Conservation (phyloP, 2,797 vertebrate genomes). For the Pitangus sulphuratus region DNA sequence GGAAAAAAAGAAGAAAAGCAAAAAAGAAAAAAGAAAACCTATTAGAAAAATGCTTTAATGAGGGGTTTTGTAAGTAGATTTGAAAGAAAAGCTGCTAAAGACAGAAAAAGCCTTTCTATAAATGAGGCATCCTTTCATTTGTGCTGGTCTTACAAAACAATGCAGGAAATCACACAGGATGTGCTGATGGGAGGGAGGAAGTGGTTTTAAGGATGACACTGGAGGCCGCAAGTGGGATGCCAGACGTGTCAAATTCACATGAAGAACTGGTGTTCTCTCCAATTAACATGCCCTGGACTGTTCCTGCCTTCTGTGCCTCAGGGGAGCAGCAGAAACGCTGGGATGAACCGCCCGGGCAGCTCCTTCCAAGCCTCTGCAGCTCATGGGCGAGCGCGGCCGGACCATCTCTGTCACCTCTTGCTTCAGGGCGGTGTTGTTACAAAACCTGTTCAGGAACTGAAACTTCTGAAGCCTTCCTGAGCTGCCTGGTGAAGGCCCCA, state of each 20-base stretch:
- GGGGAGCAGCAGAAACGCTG: fast-evolving
- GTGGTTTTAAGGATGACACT: neutral
- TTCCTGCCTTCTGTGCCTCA: neutral
- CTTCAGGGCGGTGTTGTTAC: neutral
- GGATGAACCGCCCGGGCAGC: fast-evolving
- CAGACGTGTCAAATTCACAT: fast-evolving
- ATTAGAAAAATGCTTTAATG: neutral
- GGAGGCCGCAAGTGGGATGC: neutral
- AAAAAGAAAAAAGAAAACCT: neutral
- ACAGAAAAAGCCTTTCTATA: neutral
- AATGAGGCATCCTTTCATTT: slow-evolving; percentile 12
- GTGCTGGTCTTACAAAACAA: neutral
- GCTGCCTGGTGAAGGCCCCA: neutral
- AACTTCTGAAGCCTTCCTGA: neutral
- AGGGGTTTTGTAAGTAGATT: neutral
- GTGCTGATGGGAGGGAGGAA: slow-evolving; percentile 7
- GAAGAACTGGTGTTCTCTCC: fast-evolving
- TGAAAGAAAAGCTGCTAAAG: neutral
- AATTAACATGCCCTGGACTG: fast-evolving
- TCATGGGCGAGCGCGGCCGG: fast-evolving
- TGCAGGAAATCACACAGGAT: slow-evolving; percentile 43
- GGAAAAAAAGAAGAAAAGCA: fast-evolving
- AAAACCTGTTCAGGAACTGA: slow-evolving; percentile 38
- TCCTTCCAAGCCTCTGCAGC: fast-evolving
- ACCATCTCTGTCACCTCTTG: fast-evolving